A percentile compares a stretch with the other conserved stretches of the same genome.
Evolutionary conservation across 2,797 vertebrate species (phyloP).

Genomic region (Phylloscopus collybita): DNA sequence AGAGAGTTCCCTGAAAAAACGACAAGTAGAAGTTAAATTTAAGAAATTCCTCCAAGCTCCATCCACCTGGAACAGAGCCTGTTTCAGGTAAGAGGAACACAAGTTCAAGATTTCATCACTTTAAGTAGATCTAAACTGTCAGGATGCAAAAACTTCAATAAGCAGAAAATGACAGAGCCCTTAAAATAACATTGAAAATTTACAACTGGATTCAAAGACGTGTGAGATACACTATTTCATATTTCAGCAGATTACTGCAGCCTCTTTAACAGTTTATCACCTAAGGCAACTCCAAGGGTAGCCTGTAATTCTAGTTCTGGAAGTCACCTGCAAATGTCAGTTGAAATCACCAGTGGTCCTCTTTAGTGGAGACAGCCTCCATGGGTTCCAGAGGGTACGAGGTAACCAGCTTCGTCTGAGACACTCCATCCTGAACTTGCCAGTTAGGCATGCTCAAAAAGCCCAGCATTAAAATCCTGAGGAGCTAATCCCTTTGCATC

Average conservation of each 20-base stretch:
- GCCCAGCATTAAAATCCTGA: background rate
- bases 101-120: background rate
- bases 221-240: background rate
- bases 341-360: background rate
- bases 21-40: background rate
- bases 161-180: background rate
- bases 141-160: background rate
- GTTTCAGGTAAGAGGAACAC: background rate
- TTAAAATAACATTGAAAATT: background rate
- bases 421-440: background rate
- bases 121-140: background rate
- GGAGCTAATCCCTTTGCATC: background rate
- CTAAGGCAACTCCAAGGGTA: background rate
- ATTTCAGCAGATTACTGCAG: background rate
- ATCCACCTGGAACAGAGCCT: background rate
- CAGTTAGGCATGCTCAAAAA: background rate
- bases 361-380: background rate
- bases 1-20: slow-evolving; percentile 87
- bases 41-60: background rate
- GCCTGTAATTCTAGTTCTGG: background rate
- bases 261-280: background rate
- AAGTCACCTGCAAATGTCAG: background rate
- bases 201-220: background rate
- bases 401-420: background rate
- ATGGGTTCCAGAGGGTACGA: fast-evolving